Evolutionary conservation across 2,888 invertebrate genomes (phyloP), one percentile per base, ranked within the genome.

Genomic region (Cataglyphis cursor): DNA sequence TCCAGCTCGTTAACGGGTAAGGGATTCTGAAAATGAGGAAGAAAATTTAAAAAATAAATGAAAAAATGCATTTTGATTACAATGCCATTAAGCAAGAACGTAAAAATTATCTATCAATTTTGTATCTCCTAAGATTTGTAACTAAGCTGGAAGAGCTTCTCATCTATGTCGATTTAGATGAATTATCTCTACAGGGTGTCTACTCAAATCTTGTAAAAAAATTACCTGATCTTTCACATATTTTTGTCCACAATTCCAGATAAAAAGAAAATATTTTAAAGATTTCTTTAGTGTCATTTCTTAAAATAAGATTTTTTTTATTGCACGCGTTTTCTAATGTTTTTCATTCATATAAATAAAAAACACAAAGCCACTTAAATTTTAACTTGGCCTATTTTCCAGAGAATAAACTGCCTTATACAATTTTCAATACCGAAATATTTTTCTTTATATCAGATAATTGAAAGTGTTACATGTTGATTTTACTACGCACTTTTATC

Each of bases 11-110:
- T 78, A 68, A 44, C 78, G 38, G 15, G 9, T 28, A 41, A 9
- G 66, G 28, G n/a, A 41, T 15, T 44, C 59, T 80, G 41, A 44
- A 70, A 66, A 51, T 38, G 18, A 70, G 78, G 31, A 68, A 21
- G n/a, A 70, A 28, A 59, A 70, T 78, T 68, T 57, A 4, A 59
- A 31, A 31, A 68, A 21, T 41, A 41, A 57, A 21, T 35, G 44
- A n/a, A 51, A 54, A 44, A 31, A 68, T 21, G 31, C 21, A 1
- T 48, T 18, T 18, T n/a, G 8, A 4, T 54, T 15, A 38, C 18
- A 18, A 10, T 74, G 10, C 5, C 38, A 41, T 68, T 68, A 54
- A 24, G 28, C 18, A 24, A n/a, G 24, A n/a, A 24, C 12, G 24
- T 38, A 35, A 64, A 54, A 65, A 6, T 73, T n/a, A 74, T 21